Percentiles rank a stretch among this genome's conserved stretches.
Conservation (phyloP, 2,113 vertebrate genomes). For the Pycnonotus jocosus region DNA sequence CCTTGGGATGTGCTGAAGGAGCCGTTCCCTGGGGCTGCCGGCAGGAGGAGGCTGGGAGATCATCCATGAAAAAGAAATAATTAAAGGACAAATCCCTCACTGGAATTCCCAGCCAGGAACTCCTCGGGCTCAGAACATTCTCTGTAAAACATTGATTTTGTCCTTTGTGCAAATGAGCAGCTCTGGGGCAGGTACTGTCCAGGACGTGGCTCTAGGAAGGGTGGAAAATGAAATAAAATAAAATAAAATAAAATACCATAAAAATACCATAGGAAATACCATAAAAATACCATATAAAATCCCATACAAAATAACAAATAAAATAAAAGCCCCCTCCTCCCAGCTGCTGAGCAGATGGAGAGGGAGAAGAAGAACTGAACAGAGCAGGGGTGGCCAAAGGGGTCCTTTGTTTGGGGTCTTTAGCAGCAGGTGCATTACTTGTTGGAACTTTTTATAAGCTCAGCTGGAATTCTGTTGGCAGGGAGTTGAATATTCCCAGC, state of each 20-base stretch:
- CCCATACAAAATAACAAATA: neutral
- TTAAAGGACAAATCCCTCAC: neutral
- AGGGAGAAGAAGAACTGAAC: neutral
- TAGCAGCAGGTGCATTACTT: neutral
- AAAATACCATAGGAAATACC: too few species aligned
- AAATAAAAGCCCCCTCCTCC: neutral
- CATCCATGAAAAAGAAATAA: neutral
- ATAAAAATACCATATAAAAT: too few species aligned
- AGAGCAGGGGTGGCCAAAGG: neutral
- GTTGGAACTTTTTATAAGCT: neutral
- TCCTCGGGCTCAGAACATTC: neutral
- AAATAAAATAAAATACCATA: neutral
- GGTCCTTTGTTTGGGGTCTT: neutral
- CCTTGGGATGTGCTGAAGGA: neutral
- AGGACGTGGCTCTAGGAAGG: neutral
- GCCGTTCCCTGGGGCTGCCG: neutral
- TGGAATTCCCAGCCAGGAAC: neutral
- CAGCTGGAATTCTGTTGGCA: neutral
- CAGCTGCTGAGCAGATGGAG: neutral
- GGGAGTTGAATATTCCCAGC: neutral
- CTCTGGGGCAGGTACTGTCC: neutral
- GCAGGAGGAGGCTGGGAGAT: neutral
- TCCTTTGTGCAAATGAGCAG: neutral
- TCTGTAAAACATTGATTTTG: neutral
- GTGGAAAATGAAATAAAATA: neutral